phyloP scores from a whole-genome alignment of 1,140 invertebrate genomes.

The Belonocnema kinseyi region DNA sequence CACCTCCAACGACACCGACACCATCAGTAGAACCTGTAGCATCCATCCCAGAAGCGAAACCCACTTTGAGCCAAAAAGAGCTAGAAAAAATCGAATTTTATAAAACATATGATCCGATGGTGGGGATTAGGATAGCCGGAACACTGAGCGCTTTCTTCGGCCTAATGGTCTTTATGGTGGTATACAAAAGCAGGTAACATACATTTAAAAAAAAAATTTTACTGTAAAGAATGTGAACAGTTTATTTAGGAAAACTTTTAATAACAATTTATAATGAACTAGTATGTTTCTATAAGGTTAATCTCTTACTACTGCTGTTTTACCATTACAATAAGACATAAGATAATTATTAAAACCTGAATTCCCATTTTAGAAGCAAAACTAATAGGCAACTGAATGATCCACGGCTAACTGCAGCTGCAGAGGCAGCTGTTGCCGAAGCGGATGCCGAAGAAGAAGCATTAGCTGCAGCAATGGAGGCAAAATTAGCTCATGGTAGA shows the following conservation, averaged over 20 bases:
- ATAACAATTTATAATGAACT: neutral
- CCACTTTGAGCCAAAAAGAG: slow-evolving; percentile 75
- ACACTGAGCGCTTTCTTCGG: slow-evolving; percentile 92
- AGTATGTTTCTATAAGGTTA: neutral
- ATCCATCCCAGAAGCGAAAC: slow-evolving; percentile 67
- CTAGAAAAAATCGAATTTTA: slow-evolving; percentile 87
- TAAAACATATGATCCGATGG: slow-evolving; percentile 93
- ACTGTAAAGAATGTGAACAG: too few species aligned
- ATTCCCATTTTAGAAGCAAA: slow-evolving; percentile 71
- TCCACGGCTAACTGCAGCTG: slow-evolving; percentile 78
- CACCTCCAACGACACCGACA: slow-evolving; percentile 41
- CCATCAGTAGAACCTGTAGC: slow-evolving; percentile 61
- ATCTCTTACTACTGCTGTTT: too few species aligned
- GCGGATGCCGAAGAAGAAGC: slow-evolving; percentile 85
- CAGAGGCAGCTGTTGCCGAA: slow-evolving; percentile 83
- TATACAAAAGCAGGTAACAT: slow-evolving; percentile 86
- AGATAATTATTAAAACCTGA: neutral
- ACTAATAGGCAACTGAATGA: slow-evolving; percentile 74
- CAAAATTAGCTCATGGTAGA: slow-evolving; percentile 71
- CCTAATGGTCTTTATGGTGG: slow-evolving; percentile 89
- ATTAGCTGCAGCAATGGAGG: slow-evolving; percentile 83
- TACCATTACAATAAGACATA: neutral
- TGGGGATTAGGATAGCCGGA: slow-evolving; percentile 90
- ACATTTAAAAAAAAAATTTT: too few species aligned
- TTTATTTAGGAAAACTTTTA: neutral